A percentile compares a stretch with the other conserved stretches of the same genome.
Conservation (phyloP, 1,140 invertebrate genomes). For the Drosophila sturtevanti region DNA sequence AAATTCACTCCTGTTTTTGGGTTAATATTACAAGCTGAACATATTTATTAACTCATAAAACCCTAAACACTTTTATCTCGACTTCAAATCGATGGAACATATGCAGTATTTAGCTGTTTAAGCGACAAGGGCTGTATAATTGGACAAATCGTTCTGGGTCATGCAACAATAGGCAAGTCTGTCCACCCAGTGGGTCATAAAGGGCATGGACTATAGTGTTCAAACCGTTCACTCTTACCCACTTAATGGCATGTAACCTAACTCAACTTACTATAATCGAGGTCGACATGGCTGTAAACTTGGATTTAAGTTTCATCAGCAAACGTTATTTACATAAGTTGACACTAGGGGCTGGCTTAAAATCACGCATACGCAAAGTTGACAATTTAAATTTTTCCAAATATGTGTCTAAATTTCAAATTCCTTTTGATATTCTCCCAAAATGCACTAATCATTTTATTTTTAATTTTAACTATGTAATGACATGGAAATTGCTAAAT, state of each 20-base stretch:
- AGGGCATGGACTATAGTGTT: background rate
- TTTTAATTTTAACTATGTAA: slow-evolving; percentile 67
- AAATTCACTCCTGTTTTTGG: slow-evolving; percentile 29
- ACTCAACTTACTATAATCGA: slow-evolving; percentile 25
- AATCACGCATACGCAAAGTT: slow-evolving; percentile 39
- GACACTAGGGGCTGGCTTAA: slow-evolving; percentile 33
- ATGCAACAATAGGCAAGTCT: slow-evolving; percentile 41
- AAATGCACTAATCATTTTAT: slow-evolving; percentile 59
- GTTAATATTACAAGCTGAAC: slow-evolving; percentile 13
- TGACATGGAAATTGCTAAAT: slow-evolving; percentile 54
- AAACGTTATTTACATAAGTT: background rate
- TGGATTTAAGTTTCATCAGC: slow-evolving; percentile 21
- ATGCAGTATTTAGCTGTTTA: slow-evolving; percentile 57
- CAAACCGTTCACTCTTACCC: slow-evolving; percentile 23
- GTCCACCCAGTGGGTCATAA: background rate
- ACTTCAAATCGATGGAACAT: slow-evolving; percentile 66
- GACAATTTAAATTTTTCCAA: background rate
- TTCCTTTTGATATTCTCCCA: slow-evolving; percentile 8
- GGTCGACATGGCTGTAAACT: slow-evolving; percentile 31
- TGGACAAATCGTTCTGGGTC: slow-evolving; percentile 68
- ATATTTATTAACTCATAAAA: slow-evolving; percentile 65
- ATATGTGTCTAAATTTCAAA: slow-evolving; percentile 22
- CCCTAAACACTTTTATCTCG: slow-evolving; percentile 58
- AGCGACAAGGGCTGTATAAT: slow-evolving; percentile 65
- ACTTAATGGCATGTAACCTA: slow-evolving; percentile 22